Base-by-base conservation (phyloP, 1,140 invertebrate genomes). In the Monochamus saltuarius region DNA sequence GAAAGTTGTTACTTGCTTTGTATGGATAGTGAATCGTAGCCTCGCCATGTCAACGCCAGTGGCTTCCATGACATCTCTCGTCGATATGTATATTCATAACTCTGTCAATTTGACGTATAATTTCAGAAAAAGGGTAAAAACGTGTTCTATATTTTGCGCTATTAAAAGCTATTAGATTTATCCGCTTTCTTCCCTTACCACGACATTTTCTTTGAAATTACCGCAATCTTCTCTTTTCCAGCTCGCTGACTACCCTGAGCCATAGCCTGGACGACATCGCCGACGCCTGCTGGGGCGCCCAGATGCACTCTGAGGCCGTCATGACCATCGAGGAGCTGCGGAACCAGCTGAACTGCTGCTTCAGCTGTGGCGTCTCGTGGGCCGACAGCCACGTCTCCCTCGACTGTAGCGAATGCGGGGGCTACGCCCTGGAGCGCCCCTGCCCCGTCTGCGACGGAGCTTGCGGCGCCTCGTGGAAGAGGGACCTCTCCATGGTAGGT, bases 301-400 rank as follows among this genome's bases (percentile, higher is more conserved):
- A 61, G 37, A 60, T 68, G n/a, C 62, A 69, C 40, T 59, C 75
- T 57, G 80, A 82, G 43, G 77, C 77, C 34, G 78, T 80, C 29
- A 73, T 89, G 52, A 89, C 87, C 35, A 86, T 90, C 61, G 88
- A 90, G 75, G 87, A 88, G 70, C 75, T 90, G 54, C 82, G 87
- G 49, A 80, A 83, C 39, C 86, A 89, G 66, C 79, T 88, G 61
- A 84, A 85, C 69, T 89, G 87, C 49, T 90, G 88, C 73, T 89
- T 89, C 73, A 88, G 86, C 76, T 93, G 90, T 77, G 89, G 90
- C 17, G 89, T 92, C 2, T 89, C 86, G 67, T 93, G 91, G 91
- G 83, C 82, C 64, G 87, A 91, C 67, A 84, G 89, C 57, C 89
- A 92, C 69, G 87, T 90, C 11, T 89, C 88, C 4, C 75, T 90